phyloP scores from a whole-genome alignment of 2,888 invertebrate genomes.

The Acronicta alni region DNA sequence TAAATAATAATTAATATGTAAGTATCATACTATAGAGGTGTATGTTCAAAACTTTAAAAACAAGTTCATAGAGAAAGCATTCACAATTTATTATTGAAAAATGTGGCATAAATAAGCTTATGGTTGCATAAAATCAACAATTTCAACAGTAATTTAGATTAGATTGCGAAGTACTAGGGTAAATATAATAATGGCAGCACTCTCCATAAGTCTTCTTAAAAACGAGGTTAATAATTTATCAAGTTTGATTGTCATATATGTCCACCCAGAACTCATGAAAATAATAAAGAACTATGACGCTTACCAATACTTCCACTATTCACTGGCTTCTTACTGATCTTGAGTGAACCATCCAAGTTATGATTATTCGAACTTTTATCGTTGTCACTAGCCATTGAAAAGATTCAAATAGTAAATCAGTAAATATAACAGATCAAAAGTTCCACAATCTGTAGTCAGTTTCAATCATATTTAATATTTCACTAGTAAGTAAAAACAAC shows the following conservation, averaged over 20 bases:
- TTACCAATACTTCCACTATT: slow-evolving; percentile 78
- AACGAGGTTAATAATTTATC: slow-evolving; percentile 41
- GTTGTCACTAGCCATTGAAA: slow-evolving; percentile 89
- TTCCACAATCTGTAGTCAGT: slow-evolving; percentile 54
- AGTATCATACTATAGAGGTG: too few relatives aligned
- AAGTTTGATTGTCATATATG: slow-evolving; percentile 8
- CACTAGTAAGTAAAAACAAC: slow-evolving; percentile 53
- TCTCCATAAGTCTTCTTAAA: slow-evolving; percentile 24
- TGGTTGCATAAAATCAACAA: not conserved
- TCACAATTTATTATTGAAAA: not conserved
- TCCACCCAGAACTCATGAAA: slow-evolving; percentile 1
- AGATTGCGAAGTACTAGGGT: slow-evolving; percentile 28
- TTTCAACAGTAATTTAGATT: slow-evolving; percentile 6
- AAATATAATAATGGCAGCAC: slow-evolving; percentile 47
- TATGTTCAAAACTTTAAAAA: too few relatives aligned
- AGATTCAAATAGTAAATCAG: slow-evolving; percentile 56
- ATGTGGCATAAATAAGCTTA: not conserved
- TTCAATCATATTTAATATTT: slow-evolving; percentile 47
- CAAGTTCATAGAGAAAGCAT: too few relatives aligned
- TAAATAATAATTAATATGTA: too few relatives aligned
- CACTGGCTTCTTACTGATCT: slow-evolving; percentile 76
- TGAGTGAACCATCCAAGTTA: slow-evolving; percentile 83
- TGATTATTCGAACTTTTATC: slow-evolving; percentile 85
- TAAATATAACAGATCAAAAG: slow-evolving; percentile 35
- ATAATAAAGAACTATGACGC: slow-evolving; percentile 33